phyloP scores from a whole-genome alignment of 2,888 invertebrate genomes.

The Lingula anatina region DNA sequence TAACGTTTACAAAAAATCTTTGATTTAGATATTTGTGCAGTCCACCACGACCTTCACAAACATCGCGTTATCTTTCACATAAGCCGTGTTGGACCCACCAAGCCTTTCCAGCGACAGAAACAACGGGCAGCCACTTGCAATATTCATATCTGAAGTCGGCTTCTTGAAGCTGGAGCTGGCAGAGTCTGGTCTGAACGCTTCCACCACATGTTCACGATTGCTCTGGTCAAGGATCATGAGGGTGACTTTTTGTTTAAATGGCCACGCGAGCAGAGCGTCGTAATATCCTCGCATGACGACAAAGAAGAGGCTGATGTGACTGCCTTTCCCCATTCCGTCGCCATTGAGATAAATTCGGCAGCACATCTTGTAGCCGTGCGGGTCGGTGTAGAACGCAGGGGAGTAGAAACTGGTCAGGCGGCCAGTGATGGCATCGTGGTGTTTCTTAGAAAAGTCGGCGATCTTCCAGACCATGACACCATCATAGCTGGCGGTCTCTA shows the following conservation, averaged over 20 bases:
- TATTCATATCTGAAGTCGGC: slow-evolving; percentile 49
- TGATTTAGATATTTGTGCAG: slow-evolving; percentile 3
- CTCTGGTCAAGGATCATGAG: slow-evolving; percentile 46
- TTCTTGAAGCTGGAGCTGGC: slow-evolving; percentile 46
- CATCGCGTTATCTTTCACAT: slow-evolving; percentile 36
- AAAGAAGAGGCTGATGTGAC: slow-evolving; percentile 46
- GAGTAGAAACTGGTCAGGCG: slow-evolving; percentile 40
- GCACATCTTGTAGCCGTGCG: too few species aligned
- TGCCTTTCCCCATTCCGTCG: slow-evolving; percentile 43
- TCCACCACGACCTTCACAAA: slow-evolving; percentile 39
- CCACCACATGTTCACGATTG: slow-evolving; percentile 42
- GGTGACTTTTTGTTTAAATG: slow-evolving; percentile 41
- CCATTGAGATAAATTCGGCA: slow-evolving; percentile 44
- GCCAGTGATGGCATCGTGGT: slow-evolving; percentile 34
- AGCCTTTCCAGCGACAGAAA: slow-evolving; percentile 34
- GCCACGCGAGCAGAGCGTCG: slow-evolving; percentile 46
- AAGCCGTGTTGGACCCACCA: slow-evolving; percentile 20
- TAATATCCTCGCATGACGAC: slow-evolving; percentile 41
- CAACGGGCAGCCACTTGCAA: too few species aligned
- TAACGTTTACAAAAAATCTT: too few species aligned
- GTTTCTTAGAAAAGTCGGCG: slow-evolving; percentile 30
- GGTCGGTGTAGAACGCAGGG: slow-evolving; percentile 42
- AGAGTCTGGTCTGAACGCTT: slow-evolving; percentile 48
- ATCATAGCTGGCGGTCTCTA: slow-evolving; percentile 37
- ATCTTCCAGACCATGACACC: slow-evolving; percentile 48